These are phyloP conservation scores for Leptopterna dolabrata DNA, from an alignment of 2,888 invertebrate genomes.

Conservation along the genomic window DNA sequence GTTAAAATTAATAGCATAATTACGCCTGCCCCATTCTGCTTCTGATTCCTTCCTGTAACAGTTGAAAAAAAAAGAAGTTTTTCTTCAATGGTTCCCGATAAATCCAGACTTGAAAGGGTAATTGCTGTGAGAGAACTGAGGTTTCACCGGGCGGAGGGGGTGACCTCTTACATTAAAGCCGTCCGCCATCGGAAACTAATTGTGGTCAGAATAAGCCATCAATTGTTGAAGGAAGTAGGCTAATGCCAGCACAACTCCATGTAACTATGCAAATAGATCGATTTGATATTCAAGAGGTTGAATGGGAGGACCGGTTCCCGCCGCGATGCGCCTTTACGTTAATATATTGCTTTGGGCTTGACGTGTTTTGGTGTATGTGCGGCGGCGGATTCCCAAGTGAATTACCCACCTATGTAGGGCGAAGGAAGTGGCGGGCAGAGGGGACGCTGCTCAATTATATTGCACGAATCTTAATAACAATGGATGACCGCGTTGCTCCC, in stretches of 20 bases:
- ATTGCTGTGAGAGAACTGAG: conserved; percentile 25
- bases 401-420: conserved; percentile 18
- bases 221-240: conserved; percentile 43
- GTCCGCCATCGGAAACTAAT: conserved; percentile 40
- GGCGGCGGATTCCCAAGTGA: conserved; percentile 29
- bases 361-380: conserved; percentile 19
- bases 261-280: conserved; percentile 53
- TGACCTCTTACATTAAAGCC: conserved; percentile 41
- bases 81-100: conserved; percentile 41
- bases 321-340: background rate
- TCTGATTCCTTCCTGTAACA: conserved; percentile 6
- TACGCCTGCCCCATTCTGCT: conserved; percentile 40
- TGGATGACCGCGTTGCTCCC: too few relatives aligned
- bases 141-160: conserved; percentile 7
- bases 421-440: background rate
- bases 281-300: conserved; percentile 43
- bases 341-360: conserved; percentile 49
- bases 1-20: conserved; percentile 50
- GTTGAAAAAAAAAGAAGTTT: conserved; percentile 17
- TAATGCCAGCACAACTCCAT: conserved; percentile 47
- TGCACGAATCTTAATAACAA: background rate
- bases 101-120: conserved; percentile 47
- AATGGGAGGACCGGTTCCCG: background rate
- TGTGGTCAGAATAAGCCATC: conserved; percentile 50
- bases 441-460: conserved; percentile 16